Conservation (phyloP, 2,113 vertebrate genomes). For the Neodon shergylaensis region DNA sequence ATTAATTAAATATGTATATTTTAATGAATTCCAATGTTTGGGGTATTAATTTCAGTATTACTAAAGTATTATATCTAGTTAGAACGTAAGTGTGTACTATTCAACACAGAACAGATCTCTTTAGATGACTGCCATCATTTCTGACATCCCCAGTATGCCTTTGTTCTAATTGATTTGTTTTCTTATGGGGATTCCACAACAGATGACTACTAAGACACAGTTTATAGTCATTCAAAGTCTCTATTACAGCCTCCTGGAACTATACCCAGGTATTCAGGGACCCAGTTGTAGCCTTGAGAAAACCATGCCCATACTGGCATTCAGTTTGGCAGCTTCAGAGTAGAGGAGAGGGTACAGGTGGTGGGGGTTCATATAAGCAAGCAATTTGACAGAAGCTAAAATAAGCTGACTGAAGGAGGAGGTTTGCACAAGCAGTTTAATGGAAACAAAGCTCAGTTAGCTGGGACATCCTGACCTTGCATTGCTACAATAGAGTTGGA, state of each 20-base stretch:
- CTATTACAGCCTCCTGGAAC: not conserved
- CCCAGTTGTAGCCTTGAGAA: not conserved
- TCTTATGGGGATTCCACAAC: not conserved
- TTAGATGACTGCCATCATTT: slow-evolving; percentile 19
- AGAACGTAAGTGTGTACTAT: not conserved
- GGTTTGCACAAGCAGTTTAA: not conserved
- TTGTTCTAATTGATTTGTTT: slow-evolving; percentile 21
- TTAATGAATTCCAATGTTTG: slow-evolving; percentile 1
- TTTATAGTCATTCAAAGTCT: not conserved
- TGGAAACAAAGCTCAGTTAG: not conserved
- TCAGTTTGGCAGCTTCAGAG: not conserved
- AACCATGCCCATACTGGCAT: not conserved
- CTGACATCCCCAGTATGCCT: not conserved
- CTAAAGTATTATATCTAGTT: not conserved
- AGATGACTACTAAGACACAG: not conserved
- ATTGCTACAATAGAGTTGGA: not conserved
- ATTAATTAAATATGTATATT: not conserved
- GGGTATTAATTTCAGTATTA: not conserved
- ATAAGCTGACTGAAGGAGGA: not conserved
- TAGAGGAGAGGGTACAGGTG: not conserved
- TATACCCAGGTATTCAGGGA: not conserved
- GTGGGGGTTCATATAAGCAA: not conserved
- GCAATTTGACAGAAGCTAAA: not conserved
- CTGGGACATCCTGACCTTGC: not conserved
- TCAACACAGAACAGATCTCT: not conserved